Percentiles rank a stretch among this genome's conserved stretches.
These are phyloP conservation scores for Rhadina sibilatrix DNA, from an alignment of 2,113 vertebrate species.

Conservation along the genomic window DNA sequence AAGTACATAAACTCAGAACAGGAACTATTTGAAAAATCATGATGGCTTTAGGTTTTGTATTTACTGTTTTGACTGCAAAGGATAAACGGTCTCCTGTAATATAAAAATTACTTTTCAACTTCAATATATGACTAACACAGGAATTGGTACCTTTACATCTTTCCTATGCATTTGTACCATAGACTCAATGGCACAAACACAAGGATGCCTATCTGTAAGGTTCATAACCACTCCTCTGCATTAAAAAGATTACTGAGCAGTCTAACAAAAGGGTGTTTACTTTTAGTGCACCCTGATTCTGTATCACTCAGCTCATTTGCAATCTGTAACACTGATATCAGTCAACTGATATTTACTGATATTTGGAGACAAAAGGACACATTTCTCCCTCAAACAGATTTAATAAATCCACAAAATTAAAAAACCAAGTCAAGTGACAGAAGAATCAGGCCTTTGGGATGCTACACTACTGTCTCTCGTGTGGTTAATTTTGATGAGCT, in stretches of 20 bases:
- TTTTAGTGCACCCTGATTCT: background rate
- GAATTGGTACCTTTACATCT: background rate
- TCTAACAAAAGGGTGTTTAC: slow-evolving; percentile 6
- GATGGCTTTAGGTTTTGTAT: background rate
- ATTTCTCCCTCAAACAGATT: background rate
- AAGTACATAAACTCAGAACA: background rate
- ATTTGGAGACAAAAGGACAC: background rate
- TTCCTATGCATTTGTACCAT: background rate
- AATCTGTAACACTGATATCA: background rate
- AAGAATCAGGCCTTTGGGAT: background rate
- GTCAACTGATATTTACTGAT: background rate
- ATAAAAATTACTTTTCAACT: background rate
- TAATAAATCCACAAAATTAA: background rate
- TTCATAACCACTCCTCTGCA: background rate
- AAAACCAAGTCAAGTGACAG: background rate
- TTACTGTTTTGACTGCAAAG: background rate
- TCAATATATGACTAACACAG: background rate
- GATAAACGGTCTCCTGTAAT: background rate
- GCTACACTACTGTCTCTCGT: background rate
- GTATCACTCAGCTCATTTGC: background rate
- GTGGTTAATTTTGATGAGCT: background rate
- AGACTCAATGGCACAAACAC: background rate
- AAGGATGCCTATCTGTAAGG: background rate
- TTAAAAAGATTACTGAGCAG: background rate
- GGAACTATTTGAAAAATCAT: background rate